Evolutionary conservation across 2,888 invertebrate genomes (phyloP), one percentile per base, ranked within the genome.

Genomic region (Clusia tigrina): DNA sequence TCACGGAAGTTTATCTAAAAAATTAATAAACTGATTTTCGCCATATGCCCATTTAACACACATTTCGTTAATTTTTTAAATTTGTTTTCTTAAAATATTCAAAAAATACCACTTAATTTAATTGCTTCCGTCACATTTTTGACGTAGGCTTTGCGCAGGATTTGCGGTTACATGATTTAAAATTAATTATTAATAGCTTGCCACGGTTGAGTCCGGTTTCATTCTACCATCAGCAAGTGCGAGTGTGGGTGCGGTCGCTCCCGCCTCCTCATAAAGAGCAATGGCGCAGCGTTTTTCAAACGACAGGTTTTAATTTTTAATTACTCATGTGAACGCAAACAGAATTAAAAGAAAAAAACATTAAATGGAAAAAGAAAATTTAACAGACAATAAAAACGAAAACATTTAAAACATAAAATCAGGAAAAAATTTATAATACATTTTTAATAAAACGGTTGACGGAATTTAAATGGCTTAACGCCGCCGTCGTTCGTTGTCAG

Each of bases 121-220:
- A 48, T 48, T 20, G 48, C 48, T 20, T 18, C 20, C 22, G 48
- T 22, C 48, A n/a, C n/a, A 48, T 22, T 42, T 42, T 42, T 42
- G 42, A 17, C 42, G 32, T 42, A 6, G 12, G n/a, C 42, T 48
- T 32, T 32, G 6, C 32, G 48, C 48, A 20, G 18, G 18, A 18
- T 48, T 48, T 48, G 48, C 22, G 48, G 48, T 48, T 22, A 20
- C 22, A 15, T 48, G 48, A 22, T 48, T 18, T 6, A 22, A 18
- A 48, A 48, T 48, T 48, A 48, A 48, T 48, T 48, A 48, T 22
- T 10, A 20, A 48, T 20, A 48, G 48, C n/a, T n/a, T n/a, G n/a
- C n/a, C n/a, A n/a, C n/a, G n/a, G n/a, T n/a, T n/a, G n/a, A n/a
- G n/a, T n/a, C n/a, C n/a, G n/a, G n/a, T n/a, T n/a, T n/a, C n/a